These are phyloP conservation scores for Gallinago paraguaiae DNA, from an alignment of 2,113 vertebrate genomes.

Conservation along the genomic window DNA sequence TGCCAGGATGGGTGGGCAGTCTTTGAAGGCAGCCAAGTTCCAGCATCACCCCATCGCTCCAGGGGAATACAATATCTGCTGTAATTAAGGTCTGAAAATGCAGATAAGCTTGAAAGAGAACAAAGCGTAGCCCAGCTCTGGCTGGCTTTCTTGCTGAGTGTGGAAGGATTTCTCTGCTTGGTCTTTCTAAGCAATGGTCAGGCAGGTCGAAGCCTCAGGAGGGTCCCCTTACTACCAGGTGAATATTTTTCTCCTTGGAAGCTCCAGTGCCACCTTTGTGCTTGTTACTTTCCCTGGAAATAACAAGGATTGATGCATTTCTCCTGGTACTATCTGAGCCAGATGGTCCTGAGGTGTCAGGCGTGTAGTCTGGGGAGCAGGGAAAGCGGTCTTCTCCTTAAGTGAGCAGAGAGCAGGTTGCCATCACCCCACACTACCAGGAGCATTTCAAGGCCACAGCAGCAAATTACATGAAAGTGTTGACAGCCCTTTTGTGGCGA, in stretches of 20 bases:
- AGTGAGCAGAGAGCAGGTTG: neutral
- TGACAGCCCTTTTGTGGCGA: neutral
- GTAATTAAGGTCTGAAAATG: neutral
- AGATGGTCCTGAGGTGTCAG: neutral
- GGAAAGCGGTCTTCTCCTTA: neutral
- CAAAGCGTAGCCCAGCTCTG: neutral
- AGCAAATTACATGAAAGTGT: neutral
- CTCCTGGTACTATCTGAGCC: neutral
- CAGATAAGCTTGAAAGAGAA: neutral
- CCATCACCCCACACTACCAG: neutral
- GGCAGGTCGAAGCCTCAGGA: neutral
- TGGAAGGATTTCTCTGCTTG: neutral
- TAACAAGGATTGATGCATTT: neutral
- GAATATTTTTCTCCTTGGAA: neutral
- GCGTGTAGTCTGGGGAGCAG: fast-evolving
- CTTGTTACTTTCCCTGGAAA: neutral
- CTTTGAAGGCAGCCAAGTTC: neutral
- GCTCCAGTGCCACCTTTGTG: neutral
- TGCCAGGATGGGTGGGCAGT: neutral
- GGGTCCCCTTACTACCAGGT: neutral
- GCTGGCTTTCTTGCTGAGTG: neutral
- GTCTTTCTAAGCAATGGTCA: neutral
- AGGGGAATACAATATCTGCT: neutral
- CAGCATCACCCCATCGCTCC: neutral
- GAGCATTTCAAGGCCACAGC: neutral